Evolutionary conservation across 2,888 invertebrate genomes (phyloP).

Genomic region (Creontiades dilutus): DNA sequence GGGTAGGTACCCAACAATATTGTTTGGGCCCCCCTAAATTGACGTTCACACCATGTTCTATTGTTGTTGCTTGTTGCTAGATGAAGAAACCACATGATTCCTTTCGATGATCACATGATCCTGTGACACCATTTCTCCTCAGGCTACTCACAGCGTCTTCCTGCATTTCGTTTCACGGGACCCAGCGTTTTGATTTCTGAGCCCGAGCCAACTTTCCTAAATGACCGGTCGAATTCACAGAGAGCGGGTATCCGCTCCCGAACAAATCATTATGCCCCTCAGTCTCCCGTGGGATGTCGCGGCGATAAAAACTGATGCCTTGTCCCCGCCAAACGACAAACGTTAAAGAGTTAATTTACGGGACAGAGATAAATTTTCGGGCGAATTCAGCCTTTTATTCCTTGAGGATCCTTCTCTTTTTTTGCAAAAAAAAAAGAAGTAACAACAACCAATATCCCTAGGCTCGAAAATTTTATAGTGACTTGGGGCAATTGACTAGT

Average conservation of each 20-base stretch:
- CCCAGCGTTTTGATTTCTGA: neutral
- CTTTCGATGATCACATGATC: no score
- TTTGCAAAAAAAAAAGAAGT: neutral
- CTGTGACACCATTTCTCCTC: no score
- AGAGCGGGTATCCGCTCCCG: neutral
- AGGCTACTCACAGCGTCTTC: no score
- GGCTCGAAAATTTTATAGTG: no score
- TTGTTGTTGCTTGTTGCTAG: no score
- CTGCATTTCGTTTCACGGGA: no score
- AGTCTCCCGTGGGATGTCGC: neutral
- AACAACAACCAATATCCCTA: no score
- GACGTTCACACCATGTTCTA: no score
- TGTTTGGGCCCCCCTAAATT: no score
- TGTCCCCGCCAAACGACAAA: slow-evolving; percentile 15
- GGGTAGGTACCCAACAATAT: no score
- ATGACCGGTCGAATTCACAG: neutral
- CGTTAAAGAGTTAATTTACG: slow-evolving; percentile 7
- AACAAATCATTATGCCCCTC: slow-evolving; percentile 25
- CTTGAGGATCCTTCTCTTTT: neutral
- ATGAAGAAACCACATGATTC: no score
- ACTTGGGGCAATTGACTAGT: no score
- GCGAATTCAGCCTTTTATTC: slow-evolving; percentile 1
- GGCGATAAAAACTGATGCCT: slow-evolving; percentile 17
- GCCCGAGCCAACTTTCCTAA: neutral
- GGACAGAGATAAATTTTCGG: slow-evolving; percentile 10